Evolutionary conservation across 92 coral and sea anemone genomes (phyloP).

Genomic region (Chrysogorgia sp.): DNA sequence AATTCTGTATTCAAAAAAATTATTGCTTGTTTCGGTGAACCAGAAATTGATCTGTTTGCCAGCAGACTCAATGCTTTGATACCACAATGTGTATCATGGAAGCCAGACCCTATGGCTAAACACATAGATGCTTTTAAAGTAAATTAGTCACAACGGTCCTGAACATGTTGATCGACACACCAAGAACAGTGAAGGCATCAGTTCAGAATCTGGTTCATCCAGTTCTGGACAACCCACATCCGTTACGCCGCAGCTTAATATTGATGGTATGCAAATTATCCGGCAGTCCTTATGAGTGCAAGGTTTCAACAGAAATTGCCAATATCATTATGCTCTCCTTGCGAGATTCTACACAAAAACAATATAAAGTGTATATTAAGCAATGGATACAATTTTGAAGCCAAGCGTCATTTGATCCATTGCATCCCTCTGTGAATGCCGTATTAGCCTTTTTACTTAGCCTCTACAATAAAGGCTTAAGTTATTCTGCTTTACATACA

Average conservation of each 20-base stretch:
- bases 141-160: conserved; percentile 50
- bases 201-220: conserved; percentile 52
- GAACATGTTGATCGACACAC: conserved; percentile 44
- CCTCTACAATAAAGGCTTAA: conserved; percentile 21
- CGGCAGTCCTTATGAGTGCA: conserved; percentile 55
- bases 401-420: conserved; percentile 50
- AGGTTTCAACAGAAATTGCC: conserved; percentile 52
- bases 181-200: conserved; percentile 33
- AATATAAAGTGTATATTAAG: conserved; percentile 60
- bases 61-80: background rate
- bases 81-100: background rate
- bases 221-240: conserved; percentile 49
- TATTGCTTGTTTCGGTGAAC: background rate
- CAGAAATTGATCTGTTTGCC: conserved; percentile 26
- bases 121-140: conserved; percentile 63
- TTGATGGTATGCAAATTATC: conserved; percentile 67
- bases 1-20: background rate
- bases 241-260: conserved; percentile 41
- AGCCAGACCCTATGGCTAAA: conserved; percentile 12
- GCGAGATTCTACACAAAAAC: conserved; percentile 54
- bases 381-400: conserved; percentile 62
- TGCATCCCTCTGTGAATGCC: conserved; percentile 62
- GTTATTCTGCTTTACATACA: conserved; percentile 3
- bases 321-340: conserved; percentile 64
- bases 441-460: conserved; percentile 34